A percentile compares a stretch with the other conserved stretches of the same genome.
Evolutionary conservation across 2,888 invertebrate species (phyloP).

Genomic region (Melikaiella ostensackeni): DNA sequence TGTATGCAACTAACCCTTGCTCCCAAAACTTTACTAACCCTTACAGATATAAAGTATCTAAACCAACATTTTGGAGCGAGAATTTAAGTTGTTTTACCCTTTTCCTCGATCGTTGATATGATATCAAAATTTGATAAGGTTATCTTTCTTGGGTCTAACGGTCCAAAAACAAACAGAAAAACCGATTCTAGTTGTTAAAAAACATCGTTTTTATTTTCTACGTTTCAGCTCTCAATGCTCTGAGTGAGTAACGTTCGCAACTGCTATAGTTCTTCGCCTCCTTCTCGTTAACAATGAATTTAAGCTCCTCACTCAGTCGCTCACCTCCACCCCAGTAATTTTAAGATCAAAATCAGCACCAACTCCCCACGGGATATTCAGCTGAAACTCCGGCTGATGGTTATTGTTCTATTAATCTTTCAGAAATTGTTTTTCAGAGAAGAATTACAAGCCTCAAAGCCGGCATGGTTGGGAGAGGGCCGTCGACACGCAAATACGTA

Average conservation of each 20-base stretch:
- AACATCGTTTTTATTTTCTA: too few relatives aligned
- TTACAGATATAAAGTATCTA: too few relatives aligned
- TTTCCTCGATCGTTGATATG: too few relatives aligned
- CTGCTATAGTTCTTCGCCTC: slow-evolving; percentile 32
- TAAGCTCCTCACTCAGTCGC: slow-evolving; percentile 19
- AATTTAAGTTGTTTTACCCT: too few relatives aligned
- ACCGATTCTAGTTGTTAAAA: too few relatives aligned
- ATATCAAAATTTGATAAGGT: too few relatives aligned
- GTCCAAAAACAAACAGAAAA: too few relatives aligned
- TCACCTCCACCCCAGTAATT: slow-evolving; percentile 24
- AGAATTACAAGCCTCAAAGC: slow-evolving; percentile 26
- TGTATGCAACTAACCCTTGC: too few relatives aligned
- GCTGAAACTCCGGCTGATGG: slow-evolving; percentile 15
- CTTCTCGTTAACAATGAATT: slow-evolving; percentile 26
- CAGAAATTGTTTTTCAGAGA: slow-evolving; percentile 24
- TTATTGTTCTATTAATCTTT: slow-evolving; percentile 31
- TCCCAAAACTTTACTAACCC: too few relatives aligned
- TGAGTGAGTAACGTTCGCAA: slow-evolving; percentile 34
- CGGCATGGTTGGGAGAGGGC: background rate
- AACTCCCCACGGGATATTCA: slow-evolving; percentile 24
- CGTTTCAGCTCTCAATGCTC: too few relatives aligned
- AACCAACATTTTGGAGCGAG: too few relatives aligned
- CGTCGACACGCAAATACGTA: background rate
- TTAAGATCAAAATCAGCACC: slow-evolving; percentile 30
- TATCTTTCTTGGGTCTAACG: too few relatives aligned